phyloP scores from a whole-genome alignment of 2,888 invertebrate genomes.

The Limenitis camilla region DNA sequence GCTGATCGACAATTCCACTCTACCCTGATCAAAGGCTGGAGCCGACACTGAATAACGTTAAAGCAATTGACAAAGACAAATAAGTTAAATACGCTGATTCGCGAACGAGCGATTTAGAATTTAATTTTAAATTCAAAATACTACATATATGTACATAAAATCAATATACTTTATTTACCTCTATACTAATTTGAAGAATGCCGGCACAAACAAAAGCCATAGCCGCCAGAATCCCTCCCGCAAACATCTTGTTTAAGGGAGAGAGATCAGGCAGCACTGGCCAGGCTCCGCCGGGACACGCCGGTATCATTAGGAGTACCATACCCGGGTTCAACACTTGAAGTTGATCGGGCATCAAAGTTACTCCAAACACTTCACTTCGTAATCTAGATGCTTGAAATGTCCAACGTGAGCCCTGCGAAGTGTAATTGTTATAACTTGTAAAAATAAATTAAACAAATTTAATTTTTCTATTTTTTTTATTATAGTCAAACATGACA shows the following conservation, averaged over 20 bases:
- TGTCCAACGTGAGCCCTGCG: constrained; percentile 84
- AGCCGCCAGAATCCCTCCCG: constrained; percentile 80
- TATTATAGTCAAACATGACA: no score
- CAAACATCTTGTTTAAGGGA: constrained; percentile 83
- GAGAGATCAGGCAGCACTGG: constrained; percentile 57
- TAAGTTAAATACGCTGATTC: no score
- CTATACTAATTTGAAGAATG: constrained; percentile 76
- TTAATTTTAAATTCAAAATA: no score
- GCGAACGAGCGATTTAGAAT: no score
- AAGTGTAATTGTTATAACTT: background rate
- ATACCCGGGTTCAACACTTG: constrained; percentile 85
- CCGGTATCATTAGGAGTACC: constrained; percentile 81
- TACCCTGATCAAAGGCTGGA: no score
- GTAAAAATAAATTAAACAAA: no score
- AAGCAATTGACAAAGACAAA: no score
- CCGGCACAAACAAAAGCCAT: constrained; percentile 79
- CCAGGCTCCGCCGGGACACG: constrained; percentile 70
- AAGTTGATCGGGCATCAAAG: constrained; percentile 85
- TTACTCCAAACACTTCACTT: constrained; percentile 68
- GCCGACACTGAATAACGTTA: no score
- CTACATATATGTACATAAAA: no score
- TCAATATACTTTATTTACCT: constrained; percentile 36
- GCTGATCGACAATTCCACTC: no score
- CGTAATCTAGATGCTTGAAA: constrained; percentile 83
- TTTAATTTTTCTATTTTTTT: no score